These are phyloP conservation scores for Glomeris marginata DNA, from an alignment of 2,888 invertebrate genomes.

Conservation along the genomic window DNA sequence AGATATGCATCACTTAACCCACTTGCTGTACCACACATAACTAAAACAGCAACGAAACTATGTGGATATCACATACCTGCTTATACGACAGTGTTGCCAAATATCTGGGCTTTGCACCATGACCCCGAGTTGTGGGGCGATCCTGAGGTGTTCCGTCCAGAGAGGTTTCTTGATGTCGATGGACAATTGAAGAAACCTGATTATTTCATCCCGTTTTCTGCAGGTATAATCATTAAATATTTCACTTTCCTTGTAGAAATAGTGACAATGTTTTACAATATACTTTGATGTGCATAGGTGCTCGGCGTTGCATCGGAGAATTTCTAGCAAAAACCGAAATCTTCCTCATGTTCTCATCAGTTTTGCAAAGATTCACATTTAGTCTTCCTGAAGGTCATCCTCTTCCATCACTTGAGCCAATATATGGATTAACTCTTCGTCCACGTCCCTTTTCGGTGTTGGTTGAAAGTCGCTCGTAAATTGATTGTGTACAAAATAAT, in stretches of 20 bases:
- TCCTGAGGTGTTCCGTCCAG: constrained; percentile 1
- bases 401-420: constrained; percentile 2
- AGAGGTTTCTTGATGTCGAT: constrained; percentile 10
- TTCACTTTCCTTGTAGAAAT: background rate
- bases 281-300: background rate
- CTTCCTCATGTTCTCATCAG: background rate
- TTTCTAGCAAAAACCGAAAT: constrained; percentile 2
- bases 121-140: background rate
- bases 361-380: constrained; percentile 3
- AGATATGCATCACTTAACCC: constrained; percentile 18
- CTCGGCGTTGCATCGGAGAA: constrained; percentile 2
- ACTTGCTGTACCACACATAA: constrained; percentile 19
- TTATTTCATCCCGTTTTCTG: constrained; percentile 3
- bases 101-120: constrained; percentile 18
- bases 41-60: constrained; percentile 18
- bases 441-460: background rate
- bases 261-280: background rate
- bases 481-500: too few relatives aligned
- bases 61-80: constrained; percentile 21
- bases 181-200: constrained; percentile 2
- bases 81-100: constrained; percentile 19
- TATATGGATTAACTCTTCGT: background rate
- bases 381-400: background rate
- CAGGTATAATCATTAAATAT: background rate
- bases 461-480: too few relatives aligned